A percentile compares a stretch with the other conserved stretches of the same genome.
phyloP scores from a whole-genome alignment of 2,113 vertebrate genomes.

The Podarcis muralis region DNA sequence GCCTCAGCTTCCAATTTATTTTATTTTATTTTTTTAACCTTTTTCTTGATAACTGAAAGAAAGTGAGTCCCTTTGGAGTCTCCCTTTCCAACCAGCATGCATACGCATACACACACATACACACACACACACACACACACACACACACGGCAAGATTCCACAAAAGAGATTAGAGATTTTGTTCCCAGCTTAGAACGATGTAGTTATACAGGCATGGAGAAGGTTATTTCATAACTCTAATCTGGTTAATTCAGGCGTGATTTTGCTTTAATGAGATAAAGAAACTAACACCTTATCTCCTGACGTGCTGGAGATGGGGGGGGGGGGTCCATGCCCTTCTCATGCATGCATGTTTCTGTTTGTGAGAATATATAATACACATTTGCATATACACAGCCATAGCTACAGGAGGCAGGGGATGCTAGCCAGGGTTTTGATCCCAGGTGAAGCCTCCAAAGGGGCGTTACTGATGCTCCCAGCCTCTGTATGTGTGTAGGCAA shows the following conservation, averaged over 20 bases:
- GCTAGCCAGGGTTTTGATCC: no score
- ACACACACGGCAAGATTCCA: neutral
- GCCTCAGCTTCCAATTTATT: rapidly evolving
- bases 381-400: no score
- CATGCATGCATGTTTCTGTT: rapidly evolving
- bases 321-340: neutral
- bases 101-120: no score
- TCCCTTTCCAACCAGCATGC: neutral
- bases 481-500: no score
- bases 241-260: neutral
- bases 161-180: neutral
- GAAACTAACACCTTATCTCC: neutral
- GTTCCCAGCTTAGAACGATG: rapidly evolving
- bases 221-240: neutral
- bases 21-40: neutral
- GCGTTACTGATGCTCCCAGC: no score
- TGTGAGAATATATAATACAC: no score
- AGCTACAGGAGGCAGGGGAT: no score
- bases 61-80: neutral
- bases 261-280: neutral
- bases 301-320: neutral
- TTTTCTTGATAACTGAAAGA: neutral
- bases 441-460: no score
- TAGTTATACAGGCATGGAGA: neutral
- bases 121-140: no score